Conservation (phyloP, 2,888 invertebrate genomes). For the Nowickia ferox region DNA sequence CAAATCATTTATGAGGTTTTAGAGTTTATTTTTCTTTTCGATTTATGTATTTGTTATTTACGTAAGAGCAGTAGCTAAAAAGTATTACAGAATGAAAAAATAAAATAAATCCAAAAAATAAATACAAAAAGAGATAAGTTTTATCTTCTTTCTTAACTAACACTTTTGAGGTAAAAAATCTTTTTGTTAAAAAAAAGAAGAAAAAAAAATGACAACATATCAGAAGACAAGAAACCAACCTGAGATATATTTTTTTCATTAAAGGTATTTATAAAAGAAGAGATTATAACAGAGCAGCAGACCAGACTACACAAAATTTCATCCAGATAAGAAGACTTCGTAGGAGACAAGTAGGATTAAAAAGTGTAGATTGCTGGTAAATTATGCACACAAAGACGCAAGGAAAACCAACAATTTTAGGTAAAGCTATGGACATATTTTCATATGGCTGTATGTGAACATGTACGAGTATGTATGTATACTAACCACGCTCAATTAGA, state of each 20-base stretch:
- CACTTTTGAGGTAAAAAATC: slow-evolving; percentile 19
- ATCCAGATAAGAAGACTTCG: not conserved
- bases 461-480: not conserved
- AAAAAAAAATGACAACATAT: not conserved
- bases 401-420: not conserved
- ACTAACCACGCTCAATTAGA: no score
- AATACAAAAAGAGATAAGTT: slow-evolving; percentile 57
- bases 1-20: slow-evolving; percentile 50
- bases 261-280: not conserved
- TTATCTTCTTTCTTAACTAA: slow-evolving; percentile 38
- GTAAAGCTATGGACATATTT: no score
- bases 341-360: not conserved
- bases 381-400: not conserved
- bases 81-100: slow-evolving; percentile 35
- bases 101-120: slow-evolving; percentile 39
- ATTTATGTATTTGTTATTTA: slow-evolving; percentile 54
- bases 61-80: slow-evolving; percentile 68
- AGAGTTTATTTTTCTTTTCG: slow-evolving; percentile 12
- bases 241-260: not conserved
- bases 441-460: not conserved
- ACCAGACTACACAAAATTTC: not conserved
- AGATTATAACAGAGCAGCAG: not conserved
- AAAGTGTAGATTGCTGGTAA: not conserved
- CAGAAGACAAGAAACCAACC: not conserved
- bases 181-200: not conserved